phyloP scores from a whole-genome alignment of 2,888 invertebrate species.

The Sphaerophoria taeniata region DNA sequence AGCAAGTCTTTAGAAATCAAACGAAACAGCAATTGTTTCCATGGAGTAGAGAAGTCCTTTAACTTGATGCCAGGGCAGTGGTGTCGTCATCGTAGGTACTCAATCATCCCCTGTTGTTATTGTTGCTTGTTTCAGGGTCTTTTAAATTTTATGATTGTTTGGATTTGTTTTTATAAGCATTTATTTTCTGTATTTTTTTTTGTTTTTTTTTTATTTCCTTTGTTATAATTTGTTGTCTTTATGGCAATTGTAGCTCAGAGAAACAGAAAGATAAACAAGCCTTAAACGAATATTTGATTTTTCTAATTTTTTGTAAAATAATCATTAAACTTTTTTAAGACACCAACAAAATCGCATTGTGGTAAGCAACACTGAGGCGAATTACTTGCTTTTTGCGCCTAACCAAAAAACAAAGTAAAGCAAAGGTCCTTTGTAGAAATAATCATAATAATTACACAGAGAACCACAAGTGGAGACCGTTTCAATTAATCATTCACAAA shows the following conservation, averaged over 20 bases:
- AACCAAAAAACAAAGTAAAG: too few species aligned
- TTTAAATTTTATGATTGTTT: constrained; percentile 66
- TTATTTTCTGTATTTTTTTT: not conserved
- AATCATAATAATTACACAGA: not conserved
- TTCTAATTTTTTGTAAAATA: too few species aligned
- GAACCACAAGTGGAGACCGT: constrained; percentile 29
- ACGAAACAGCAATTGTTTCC: not conserved
- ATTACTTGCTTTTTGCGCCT: too few species aligned
- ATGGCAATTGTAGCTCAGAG: constrained; percentile 63
- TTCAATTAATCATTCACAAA: constrained; percentile 31
- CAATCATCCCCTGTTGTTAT: constrained; percentile 35
- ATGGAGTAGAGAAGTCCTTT: constrained; percentile 8
- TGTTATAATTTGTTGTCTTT: constrained; percentile 52
- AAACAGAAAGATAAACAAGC: constrained; percentile 63
- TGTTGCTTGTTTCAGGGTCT: constrained; percentile 25
- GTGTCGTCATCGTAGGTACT: constrained; percentile 40
- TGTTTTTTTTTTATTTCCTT: constrained; percentile 20
- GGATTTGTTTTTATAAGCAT: constrained; percentile 6
- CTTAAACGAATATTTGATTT: too few species aligned
- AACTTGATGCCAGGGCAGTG: constrained; percentile 42
- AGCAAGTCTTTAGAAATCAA: constrained; percentile 43
- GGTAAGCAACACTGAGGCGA: too few species aligned
- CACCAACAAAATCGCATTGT: too few species aligned
- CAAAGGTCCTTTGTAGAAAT: constrained; percentile 23
- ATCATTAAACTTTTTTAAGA: not conserved